phyloP scores from a whole-genome alignment of 2,797 vertebrate genomes.

The Sarcoramphus papa region DNA sequence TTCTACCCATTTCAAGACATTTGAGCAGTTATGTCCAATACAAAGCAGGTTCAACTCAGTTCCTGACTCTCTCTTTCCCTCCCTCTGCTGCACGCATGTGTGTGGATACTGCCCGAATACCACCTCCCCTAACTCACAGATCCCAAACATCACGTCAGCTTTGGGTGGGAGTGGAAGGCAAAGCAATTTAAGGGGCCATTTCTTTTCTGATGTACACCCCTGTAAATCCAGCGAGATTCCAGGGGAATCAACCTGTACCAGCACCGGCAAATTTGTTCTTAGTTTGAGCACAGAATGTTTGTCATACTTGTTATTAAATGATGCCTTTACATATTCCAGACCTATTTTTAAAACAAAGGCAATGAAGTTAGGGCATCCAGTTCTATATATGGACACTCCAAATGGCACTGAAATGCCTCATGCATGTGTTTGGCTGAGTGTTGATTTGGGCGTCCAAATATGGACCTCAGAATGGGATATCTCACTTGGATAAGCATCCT shows the following conservation, averaged over 20 bases:
- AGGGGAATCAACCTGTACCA: background rate
- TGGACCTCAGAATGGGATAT: conserved; percentile 59
- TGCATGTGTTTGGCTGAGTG: conserved; percentile 59
- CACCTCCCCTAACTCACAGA: background rate
- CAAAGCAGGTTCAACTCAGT: background rate
- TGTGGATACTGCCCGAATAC: background rate
- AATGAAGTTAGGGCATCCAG: conserved; percentile 60
- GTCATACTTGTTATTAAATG: conserved; percentile 39
- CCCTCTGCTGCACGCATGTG: rapidly evolving
- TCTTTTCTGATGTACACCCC: background rate
- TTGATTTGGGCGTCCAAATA: conserved; percentile 63
- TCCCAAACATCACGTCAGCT: background rate
- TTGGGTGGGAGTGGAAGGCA: background rate
- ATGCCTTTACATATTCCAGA: conserved; percentile 54
- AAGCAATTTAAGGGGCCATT: background rate
- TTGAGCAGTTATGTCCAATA: background rate
- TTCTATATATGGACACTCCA: conserved; percentile 66
- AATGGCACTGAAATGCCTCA: conserved; percentile 60
- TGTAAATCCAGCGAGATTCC: background rate
- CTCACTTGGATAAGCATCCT: conserved; percentile 56
- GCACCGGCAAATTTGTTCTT: background rate
- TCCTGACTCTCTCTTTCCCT: background rate
- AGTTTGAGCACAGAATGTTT: background rate
- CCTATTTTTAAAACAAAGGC: conserved; percentile 68
- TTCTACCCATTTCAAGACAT: background rate